Evolutionary conservation across 2,888 invertebrate genomes (phyloP).

Genomic region (Kuschelorhynchus macadamiae): DNA sequence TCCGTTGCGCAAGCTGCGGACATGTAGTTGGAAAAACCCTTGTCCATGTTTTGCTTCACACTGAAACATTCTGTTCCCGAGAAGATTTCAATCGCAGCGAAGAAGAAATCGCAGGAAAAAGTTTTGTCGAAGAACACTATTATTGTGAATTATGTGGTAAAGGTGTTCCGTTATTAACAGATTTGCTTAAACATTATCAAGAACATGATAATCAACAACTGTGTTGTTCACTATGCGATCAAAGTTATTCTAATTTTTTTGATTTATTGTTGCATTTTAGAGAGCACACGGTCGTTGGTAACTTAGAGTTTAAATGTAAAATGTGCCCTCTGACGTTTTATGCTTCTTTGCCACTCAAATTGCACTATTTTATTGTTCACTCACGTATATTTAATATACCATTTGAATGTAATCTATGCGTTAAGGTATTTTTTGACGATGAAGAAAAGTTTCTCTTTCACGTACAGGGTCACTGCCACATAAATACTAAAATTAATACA

Average conservation of each 20-base stretch:
- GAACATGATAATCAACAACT: slow-evolving; percentile 11
- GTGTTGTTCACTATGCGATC: slow-evolving; percentile 17
- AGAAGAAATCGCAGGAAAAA: not conserved
- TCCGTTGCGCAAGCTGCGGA: slow-evolving; percentile 26
- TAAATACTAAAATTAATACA: slow-evolving; percentile 11
- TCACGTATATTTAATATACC: slow-evolving; percentile 14
- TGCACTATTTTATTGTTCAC: slow-evolving; percentile 33
- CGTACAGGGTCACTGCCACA: slow-evolving; percentile 26
- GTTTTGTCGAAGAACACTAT: slow-evolving; percentile 16
- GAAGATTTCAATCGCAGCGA: slow-evolving; percentile 17
- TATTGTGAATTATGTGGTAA: slow-evolving; percentile 34
- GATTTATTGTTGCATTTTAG: slow-evolving; percentile 25
- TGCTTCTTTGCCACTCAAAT: slow-evolving; percentile 8
- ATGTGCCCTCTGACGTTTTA: slow-evolving; percentile 23
- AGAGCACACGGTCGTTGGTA: slow-evolving; percentile 24
- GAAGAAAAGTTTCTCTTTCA: slow-evolving; percentile 28
- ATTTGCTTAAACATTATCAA: slow-evolving; percentile 11
- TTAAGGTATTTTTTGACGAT: slow-evolving; percentile 20
- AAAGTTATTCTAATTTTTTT: not conserved
- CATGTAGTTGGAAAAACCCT: slow-evolving; percentile 24
- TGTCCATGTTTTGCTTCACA: slow-evolving; percentile 18
- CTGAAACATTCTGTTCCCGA: slow-evolving; percentile 9
- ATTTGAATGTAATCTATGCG: slow-evolving; percentile 26
- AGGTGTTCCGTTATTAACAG: not conserved
- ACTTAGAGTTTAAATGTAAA: slow-evolving; percentile 23